phyloP scores from a whole-genome alignment of 2,888 invertebrate species.

The Strigamia crassipes region DNA sequence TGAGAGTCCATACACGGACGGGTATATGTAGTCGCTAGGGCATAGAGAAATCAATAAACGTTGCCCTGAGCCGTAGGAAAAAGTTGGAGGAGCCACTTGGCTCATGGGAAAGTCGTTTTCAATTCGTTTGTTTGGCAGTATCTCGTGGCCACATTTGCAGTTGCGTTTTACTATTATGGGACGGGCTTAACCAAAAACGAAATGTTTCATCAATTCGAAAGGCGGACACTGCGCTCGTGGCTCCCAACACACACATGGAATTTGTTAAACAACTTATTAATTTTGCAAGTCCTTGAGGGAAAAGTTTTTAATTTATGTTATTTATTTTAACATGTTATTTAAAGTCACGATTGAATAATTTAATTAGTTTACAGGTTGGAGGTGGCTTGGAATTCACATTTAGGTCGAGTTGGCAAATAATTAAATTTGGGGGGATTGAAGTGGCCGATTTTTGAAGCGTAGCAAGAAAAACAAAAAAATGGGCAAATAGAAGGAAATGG shows the following conservation, averaged over 20 bases:
- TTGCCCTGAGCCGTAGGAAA: slow-evolving; percentile 14
- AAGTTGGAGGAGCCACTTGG: slow-evolving; percentile 7
- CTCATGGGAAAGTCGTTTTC: slow-evolving; percentile 23
- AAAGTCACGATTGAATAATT: background rate
- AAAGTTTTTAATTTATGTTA: background rate
- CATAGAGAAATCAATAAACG: slow-evolving; percentile 32
- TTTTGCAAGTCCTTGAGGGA: background rate
- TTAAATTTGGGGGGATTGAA: background rate
- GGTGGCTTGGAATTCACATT: background rate
- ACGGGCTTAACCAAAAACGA: background rate
- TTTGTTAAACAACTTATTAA: background rate
- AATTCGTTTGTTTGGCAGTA: slow-evolving; percentile 5
- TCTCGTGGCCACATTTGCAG: slow-evolving; percentile 6
- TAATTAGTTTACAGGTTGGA: background rate
- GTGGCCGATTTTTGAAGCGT: background rate
- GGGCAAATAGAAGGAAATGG: too few species aligned
- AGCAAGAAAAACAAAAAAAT: too few species aligned
- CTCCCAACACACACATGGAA: background rate
- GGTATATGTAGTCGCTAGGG: slow-evolving; percentile 16
- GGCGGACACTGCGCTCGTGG: background rate
- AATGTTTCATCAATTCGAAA: background rate
- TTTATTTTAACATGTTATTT: background rate
- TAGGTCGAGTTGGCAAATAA: background rate
- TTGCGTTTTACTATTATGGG: slow-evolving; percentile 28
- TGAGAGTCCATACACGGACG: slow-evolving; percentile 14